These are phyloP conservation scores for Callaeas wilsoni DNA, from an alignment of 2,113 vertebrate species.

Conservation along the genomic window DNA sequence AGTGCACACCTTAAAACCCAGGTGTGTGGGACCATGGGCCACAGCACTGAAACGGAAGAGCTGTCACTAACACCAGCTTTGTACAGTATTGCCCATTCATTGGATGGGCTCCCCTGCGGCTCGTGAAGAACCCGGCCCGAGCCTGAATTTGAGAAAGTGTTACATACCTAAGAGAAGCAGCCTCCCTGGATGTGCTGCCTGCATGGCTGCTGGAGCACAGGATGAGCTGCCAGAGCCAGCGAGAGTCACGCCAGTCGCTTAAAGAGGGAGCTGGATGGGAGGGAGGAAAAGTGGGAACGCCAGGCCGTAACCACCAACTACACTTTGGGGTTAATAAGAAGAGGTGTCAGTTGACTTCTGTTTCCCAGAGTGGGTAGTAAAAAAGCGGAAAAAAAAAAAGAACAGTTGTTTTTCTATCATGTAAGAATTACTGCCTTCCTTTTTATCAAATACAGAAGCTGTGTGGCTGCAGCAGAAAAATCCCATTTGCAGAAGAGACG, in stretches of 20 bases:
- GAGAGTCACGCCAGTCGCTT: not conserved
- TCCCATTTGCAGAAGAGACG: not conserved
- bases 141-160: not conserved
- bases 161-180: not conserved
- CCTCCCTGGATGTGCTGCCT: not conserved
- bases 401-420: not conserved
- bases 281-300: fast-evolving
- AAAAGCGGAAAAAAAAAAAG: fast-evolving
- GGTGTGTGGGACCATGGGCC: not conserved
- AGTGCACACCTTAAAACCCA: not conserved
- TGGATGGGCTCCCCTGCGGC: not conserved
- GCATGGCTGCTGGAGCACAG: not conserved
- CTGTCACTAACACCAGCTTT: not conserved
- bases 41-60: not conserved
- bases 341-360: not conserved
- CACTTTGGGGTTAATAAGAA: not conserved
- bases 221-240: not conserved
- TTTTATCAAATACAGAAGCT: not conserved
- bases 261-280: not conserved
- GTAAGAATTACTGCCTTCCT: not conserved
- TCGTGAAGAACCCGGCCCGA: not conserved
- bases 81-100: not conserved
- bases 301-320: not conserved
- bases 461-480: not conserved
- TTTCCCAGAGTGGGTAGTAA: not conserved